A percentile compares a stretch with the other conserved stretches of the same genome.
These are phyloP conservation scores for Tichodroma muraria DNA, from an alignment of 2,113 vertebrate genomes.

Conservation along the genomic window DNA sequence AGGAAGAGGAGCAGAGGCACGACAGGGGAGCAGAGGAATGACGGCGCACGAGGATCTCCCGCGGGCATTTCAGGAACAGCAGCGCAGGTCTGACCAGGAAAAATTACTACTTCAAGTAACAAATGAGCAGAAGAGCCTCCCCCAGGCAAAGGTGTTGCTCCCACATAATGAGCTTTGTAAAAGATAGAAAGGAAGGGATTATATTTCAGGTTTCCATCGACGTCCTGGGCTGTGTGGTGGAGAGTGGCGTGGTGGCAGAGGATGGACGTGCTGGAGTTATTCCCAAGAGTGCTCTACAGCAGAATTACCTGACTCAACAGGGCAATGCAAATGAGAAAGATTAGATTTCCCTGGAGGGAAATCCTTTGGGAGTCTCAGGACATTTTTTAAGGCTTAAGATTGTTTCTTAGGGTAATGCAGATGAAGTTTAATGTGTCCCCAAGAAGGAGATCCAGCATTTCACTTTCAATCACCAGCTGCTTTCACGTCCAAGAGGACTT, in stretches of 20 bases:
- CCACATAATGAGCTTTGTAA: background rate
- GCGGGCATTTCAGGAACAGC: background rate
- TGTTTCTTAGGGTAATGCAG: background rate
- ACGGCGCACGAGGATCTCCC: background rate
- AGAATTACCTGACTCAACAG: background rate
- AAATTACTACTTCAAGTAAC: background rate
- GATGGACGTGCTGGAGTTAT: background rate
- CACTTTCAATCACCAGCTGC: background rate
- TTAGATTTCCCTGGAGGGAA: background rate
- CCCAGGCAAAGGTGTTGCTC: background rate
- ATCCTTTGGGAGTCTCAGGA: background rate
- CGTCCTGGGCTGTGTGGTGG: background rate
- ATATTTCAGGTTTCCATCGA: background rate
- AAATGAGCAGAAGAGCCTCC: slow-evolving; percentile 23
- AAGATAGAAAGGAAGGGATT: background rate
- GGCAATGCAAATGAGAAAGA: background rate
- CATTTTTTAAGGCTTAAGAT: background rate
- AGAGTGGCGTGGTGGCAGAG: background rate
- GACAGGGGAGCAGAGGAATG: background rate
- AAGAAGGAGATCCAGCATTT: background rate
- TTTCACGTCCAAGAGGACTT: background rate
- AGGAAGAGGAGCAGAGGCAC: background rate
- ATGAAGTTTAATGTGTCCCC: background rate
- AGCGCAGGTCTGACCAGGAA: background rate
- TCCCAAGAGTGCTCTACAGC: background rate